Evolutionary conservation across 2,888 invertebrate species (phyloP), one percentile per base, ranked within the genome.

Genomic region (Clepsis dumicolana): DNA sequence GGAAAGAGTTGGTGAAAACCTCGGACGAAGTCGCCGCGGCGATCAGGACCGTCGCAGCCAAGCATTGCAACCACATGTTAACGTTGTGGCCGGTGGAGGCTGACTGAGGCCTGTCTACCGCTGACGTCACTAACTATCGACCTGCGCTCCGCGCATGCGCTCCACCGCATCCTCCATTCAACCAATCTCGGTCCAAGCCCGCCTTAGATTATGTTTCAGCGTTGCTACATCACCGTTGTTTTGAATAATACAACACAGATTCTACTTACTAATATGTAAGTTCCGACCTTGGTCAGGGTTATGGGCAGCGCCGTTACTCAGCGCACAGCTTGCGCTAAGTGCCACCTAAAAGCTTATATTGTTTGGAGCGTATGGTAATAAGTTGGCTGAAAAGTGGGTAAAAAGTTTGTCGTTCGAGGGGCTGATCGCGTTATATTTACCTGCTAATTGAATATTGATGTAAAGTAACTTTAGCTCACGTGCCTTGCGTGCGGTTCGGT

Each of bases 1-100:
- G 95, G 94, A 99, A 99, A 66, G 98, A 97, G 93, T 99, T 99
- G 87, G 99, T 99, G 94, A 98, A 98, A 80, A 99, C 96, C 86
- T 98, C 96, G 77, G 86, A 87, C 70, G 90, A 89, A 73, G 87
- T 85, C 76, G 80, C 84, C 79, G 86, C 86, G 77, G 89, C 87
- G 79, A 88, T 81, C 85, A 93, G 84, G 84, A 90, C 82, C 73
- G 87, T 86, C 62, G 85, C 87, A 81, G 91, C 87, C 83, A 91
- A 82, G 80, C 90, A 91, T 90, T 86, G 88, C 72, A 91, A 79
- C 93, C 91, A 93, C 93, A 93, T 93, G 89, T 83, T 93, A 82
- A 73, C 85, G 72, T 79, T 80, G 81, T 84, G 90, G 88, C 90
- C 87, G 85, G 74, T 80, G 82, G 82, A 87, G 89, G 88, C 89